A percentile compares a stretch with the other conserved stretches of the same genome.
Conservation (phyloP, 2,113 vertebrate species). For the Lophura nycthemera region DNA sequence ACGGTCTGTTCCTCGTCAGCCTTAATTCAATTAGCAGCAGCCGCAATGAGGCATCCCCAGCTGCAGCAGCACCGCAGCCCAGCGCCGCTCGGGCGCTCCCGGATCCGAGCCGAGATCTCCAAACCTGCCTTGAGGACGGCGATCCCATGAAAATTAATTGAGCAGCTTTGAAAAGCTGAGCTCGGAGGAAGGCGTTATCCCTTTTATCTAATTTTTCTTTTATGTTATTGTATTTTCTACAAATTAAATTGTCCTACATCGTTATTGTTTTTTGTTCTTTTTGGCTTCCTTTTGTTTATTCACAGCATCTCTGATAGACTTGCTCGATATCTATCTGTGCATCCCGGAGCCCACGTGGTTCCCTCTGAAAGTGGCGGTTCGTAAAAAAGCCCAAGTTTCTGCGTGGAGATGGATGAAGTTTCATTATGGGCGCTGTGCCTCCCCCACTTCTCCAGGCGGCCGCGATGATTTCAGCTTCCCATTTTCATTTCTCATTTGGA, state of each 20-base stretch:
- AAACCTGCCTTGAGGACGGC: background rate
- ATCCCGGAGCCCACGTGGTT: background rate
- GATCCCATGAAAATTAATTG: conserved; percentile 28
- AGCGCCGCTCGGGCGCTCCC: background rate
- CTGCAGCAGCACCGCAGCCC: background rate
- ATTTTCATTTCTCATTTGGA: conserved; percentile 36
- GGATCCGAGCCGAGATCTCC: background rate
- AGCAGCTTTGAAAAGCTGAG: conserved; percentile 1
- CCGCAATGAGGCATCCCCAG: background rate
- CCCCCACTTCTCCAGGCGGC: background rate
- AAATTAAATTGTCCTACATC: conserved; percentile 7
- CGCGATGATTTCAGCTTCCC: conserved; percentile 20
- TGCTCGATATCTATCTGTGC: background rate
- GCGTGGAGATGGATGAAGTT: conserved; percentile 5
- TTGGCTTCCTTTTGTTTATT: background rate
- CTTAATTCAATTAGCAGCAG: background rate
- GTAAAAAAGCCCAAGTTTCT: conserved; percentile 32
- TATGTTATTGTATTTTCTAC: conserved; percentile 6
- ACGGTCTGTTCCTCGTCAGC: background rate
- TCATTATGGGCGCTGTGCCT: background rate
- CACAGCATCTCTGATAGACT: background rate
- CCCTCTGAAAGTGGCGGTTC: background rate
- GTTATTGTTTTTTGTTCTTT: background rate
- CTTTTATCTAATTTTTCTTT: conserved; percentile 37
- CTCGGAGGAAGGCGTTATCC: background rate